A percentile compares a stretch with the other conserved stretches of the same genome.
These are phyloP conservation scores for Notiomystis cincta DNA, from an alignment of 2,113 vertebrate genomes.

Conservation along the genomic window DNA sequence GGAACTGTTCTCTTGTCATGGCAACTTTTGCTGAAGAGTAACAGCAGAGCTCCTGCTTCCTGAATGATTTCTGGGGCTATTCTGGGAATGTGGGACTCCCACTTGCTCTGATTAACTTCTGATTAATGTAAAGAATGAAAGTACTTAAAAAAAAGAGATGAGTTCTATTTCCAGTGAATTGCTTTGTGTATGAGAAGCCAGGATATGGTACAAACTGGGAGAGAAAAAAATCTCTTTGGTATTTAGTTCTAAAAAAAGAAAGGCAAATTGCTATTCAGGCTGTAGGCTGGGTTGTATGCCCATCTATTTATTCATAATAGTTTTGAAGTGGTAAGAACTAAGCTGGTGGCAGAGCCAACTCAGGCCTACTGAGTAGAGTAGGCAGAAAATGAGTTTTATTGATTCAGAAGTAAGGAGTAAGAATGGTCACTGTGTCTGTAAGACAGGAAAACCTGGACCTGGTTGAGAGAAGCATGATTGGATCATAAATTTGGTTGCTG, in stretches of 20 bases:
- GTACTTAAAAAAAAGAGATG: not conserved
- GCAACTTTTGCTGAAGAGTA: not conserved
- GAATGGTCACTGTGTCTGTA: not conserved
- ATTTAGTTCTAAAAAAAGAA: not conserved
- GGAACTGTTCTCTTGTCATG: not conserved
- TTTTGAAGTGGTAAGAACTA: not conserved
- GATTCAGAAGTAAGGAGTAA: not conserved
- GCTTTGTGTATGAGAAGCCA: not conserved
- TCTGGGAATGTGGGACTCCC: not conserved
- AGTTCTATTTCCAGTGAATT: not conserved
- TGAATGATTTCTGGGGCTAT: not conserved
- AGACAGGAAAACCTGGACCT: not conserved
- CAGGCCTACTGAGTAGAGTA: not conserved
- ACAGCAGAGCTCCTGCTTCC: not conserved
- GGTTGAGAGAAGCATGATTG: not conserved
- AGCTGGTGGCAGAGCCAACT: not conserved
- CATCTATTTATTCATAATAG: not conserved
- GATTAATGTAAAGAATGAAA: not conserved
- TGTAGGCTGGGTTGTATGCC: not conserved
- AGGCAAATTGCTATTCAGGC: not conserved
- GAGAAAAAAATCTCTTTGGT: not conserved
- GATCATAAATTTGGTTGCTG: not conserved
- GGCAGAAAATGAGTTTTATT: conserved; percentile 14
- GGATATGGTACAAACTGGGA: not conserved
- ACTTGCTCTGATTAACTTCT: not conserved